These are phyloP conservation scores for Macroramphosus scolopax DNA, from an alignment of 2,797 vertebrate genomes.

Conservation along the genomic window DNA sequence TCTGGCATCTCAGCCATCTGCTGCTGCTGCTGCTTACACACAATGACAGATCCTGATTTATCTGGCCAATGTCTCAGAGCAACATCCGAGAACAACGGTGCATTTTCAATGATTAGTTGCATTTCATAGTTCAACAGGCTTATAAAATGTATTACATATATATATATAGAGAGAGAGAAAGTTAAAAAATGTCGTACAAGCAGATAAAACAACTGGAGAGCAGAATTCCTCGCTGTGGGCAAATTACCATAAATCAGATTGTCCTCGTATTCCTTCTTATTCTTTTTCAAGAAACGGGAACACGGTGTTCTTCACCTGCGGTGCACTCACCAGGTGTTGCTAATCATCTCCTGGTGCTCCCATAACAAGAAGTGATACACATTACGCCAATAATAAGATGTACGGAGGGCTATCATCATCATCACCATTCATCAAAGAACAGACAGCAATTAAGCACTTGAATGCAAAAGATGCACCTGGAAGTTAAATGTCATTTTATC, in stretches of 20 bases:
- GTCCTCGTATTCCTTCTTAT: constrained; percentile 10
- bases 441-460: constrained; percentile 29
- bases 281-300: too few species aligned
- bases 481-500: background rate
- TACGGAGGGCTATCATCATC: constrained; percentile 26
- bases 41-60: constrained; percentile 6
- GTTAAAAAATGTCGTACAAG: background rate
- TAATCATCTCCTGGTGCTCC: constrained; percentile 17
- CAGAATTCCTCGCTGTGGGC: constrained; percentile 1
- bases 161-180: too few species aligned
- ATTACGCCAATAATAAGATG: constrained; percentile 40
- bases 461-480: constrained; percentile 7
- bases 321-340: constrained; percentile 17
- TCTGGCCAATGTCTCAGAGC: constrained; percentile 10
- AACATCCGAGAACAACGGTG: too few species aligned
- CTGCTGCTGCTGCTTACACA: too few species aligned
- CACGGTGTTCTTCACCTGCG: constrained; percentile 47
- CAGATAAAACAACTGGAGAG: background rate
- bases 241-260: constrained; percentile 12
- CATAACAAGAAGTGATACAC: constrained; percentile 16
- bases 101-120: too few species aligned
- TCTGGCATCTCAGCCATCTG: constrained; percentile 37
- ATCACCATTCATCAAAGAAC: constrained; percentile 25
- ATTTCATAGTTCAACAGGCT: too few species aligned
- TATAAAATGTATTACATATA: too few species aligned